Conservation (phyloP, 2,113 vertebrate genomes). For the Pituophis catenifer region DNA sequence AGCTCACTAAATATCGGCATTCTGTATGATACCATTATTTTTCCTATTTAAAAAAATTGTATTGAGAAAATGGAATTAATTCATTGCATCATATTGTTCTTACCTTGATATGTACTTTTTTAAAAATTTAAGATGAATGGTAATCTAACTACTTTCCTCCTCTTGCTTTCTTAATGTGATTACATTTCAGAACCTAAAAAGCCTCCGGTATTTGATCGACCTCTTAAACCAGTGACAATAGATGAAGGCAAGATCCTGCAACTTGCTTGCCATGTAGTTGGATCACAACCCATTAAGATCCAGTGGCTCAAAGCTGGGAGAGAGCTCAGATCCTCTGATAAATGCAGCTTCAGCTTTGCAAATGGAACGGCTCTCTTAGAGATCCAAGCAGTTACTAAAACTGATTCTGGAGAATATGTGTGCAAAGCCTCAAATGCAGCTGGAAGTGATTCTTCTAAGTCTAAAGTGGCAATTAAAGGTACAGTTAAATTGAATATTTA, state of each 20-base stretch:
- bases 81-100: neutral
- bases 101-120: neutral
- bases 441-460: conserved; percentile 88
- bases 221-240: conserved; percentile 78
- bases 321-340: conserved; percentile 82
- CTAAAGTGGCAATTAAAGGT: conserved; percentile 92
- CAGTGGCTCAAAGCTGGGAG: conserved; percentile 93
- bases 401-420: conserved; percentile 87
- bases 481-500: conserved; percentile 45
- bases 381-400: conserved; percentile 73
- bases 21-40: neutral
- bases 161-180: conserved; percentile 34
- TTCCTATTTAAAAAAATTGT: neutral
- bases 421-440: conserved; percentile 91
- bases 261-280: conserved; percentile 85
- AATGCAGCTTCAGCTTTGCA: conserved; percentile 82
- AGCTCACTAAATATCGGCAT: neutral
- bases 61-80: conserved; percentile 2
- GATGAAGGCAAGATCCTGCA: conserved; percentile 81
- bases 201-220: conserved; percentile 87
- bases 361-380: conserved; percentile 85
- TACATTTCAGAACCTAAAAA: conserved; percentile 82
- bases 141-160: neutral
- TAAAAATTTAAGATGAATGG: neutral
- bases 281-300: conserved; percentile 85